Evolutionary conservation across 1,140 invertebrate genomes (phyloP).

Genomic region (Calosoma granatense): DNA sequence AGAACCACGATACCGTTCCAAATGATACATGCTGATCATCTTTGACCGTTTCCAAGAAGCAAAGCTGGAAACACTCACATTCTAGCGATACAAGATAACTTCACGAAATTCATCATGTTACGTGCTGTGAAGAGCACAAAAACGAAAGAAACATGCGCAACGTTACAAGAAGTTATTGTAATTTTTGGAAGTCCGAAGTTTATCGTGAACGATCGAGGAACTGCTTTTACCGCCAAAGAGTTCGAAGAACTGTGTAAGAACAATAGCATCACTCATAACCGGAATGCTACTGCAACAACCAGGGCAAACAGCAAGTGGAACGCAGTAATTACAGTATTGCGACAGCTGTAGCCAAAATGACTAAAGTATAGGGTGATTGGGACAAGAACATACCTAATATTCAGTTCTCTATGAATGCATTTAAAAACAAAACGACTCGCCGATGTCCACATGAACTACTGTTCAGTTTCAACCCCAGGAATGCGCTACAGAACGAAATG

Average conservation of each 20-base stretch:
- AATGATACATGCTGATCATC: neutral
- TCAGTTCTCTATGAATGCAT: too few relatives aligned
- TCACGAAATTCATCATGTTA: neutral
- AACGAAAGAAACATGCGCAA: constrained; percentile 1
- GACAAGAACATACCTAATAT: too few relatives aligned
- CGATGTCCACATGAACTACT: too few relatives aligned
- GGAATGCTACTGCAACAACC: constrained; percentile 26
- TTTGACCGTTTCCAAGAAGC: neutral
- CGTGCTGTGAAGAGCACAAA: neutral
- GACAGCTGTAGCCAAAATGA: too few relatives aligned
- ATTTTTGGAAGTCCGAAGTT: constrained; percentile 20
- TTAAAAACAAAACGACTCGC: too few relatives aligned
- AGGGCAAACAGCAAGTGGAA: constrained; percentile 27
- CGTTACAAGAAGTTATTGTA: constrained; percentile 13
- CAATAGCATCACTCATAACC: too few relatives aligned
- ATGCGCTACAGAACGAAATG: too few relatives aligned
- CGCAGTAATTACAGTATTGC: too few relatives aligned
- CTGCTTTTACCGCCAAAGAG: neutral
- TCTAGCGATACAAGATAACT: neutral
- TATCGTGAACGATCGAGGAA: constrained; percentile 23
- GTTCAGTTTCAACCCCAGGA: too few relatives aligned
- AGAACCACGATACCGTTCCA: neutral
- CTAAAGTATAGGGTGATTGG: too few relatives aligned
- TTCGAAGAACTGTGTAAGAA: neutral
- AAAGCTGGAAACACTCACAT: neutral